phyloP scores from a whole-genome alignment of 1,140 invertebrate genomes.

The Drosophila mayri region DNA sequence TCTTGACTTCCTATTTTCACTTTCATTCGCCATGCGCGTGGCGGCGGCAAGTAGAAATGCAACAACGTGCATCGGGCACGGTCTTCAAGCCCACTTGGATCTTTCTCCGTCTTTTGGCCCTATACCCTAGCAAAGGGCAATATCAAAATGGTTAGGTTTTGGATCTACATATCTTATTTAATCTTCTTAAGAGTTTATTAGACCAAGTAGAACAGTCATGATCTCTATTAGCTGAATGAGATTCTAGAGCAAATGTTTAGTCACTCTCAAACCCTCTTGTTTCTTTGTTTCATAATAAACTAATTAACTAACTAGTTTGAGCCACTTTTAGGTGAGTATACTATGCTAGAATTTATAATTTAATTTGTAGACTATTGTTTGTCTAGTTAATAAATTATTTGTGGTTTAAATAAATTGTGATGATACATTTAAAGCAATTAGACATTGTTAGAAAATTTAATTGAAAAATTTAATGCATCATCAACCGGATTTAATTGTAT shows the following conservation, averaged over 20 bases:
- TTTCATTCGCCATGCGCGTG: slow-evolving; percentile 71
- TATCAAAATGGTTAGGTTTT: not conserved
- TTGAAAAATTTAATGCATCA: slow-evolving; percentile 2
- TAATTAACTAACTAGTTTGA: slow-evolving; percentile 2
- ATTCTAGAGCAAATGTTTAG: not conserved
- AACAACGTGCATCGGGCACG: slow-evolving; percentile 28
- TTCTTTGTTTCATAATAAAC: not conserved
- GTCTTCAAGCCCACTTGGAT: slow-evolving; percentile 32
- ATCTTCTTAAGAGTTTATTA: not conserved
- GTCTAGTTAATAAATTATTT: not conserved
- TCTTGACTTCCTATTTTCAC: slow-evolving; percentile 79
- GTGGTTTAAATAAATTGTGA: not conserved
- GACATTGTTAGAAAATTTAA: too few relatives aligned
- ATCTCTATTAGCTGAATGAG: not conserved
- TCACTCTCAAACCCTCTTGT: not conserved
- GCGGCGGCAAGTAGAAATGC: slow-evolving; percentile 59
- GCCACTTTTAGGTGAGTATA: not conserved
- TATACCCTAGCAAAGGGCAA: slow-evolving; percentile 15
- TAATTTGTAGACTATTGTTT: not conserved
- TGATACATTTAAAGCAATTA: slow-evolving; percentile 1
- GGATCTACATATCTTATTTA: not conserved
- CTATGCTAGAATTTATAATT: not conserved
- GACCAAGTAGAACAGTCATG: not conserved
- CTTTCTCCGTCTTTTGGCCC: slow-evolving; percentile 11
- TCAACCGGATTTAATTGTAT: not conserved